Conservation (phyloP, 2,888 invertebrate species). For the Isoperla grammatica region DNA sequence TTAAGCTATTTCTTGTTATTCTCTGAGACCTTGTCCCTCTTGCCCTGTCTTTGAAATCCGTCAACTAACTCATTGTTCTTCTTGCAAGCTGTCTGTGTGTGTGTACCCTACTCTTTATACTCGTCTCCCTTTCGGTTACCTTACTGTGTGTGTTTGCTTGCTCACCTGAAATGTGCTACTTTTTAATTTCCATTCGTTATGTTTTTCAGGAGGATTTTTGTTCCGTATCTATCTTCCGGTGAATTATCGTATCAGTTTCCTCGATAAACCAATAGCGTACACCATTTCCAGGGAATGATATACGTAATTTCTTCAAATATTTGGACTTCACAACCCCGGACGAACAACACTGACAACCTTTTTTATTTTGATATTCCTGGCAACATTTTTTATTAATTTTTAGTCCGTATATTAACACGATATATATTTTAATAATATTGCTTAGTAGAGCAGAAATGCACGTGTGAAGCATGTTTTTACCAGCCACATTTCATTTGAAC, state of each 20-base stretch:
- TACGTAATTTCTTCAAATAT: too few species aligned
- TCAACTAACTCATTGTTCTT: slow-evolving; percentile 13
- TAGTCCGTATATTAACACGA: too few species aligned
- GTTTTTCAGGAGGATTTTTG: slow-evolving; percentile 20
- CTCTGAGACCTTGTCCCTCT: not conserved
- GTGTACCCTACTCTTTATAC: slow-evolving; percentile 9
- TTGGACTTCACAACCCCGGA: too few species aligned
- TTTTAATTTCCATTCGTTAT: slow-evolving; percentile 5
- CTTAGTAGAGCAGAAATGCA: too few species aligned
- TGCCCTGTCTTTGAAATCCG: slow-evolving; percentile 5
- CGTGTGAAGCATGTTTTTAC: too few species aligned
- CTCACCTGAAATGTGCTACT: not conserved
- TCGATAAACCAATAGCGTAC: too few species aligned
- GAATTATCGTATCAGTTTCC: slow-evolving; percentile 11
- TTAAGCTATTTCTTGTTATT: slow-evolving; percentile 9
- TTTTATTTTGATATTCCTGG: too few species aligned
- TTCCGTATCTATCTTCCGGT: slow-evolving; percentile 4
- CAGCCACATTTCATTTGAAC: too few species aligned
- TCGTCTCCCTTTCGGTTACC: slow-evolving; percentile 4
- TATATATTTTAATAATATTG: too few species aligned
- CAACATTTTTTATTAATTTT: too few species aligned
- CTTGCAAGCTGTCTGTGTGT: slow-evolving; percentile 26
- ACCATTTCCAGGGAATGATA: too few species aligned
- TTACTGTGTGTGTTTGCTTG: not conserved
- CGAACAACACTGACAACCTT: too few species aligned